These are phyloP conservation scores for Bombus turneri DNA, from an alignment of 1,140 invertebrate genomes.

Conservation along the genomic window DNA sequence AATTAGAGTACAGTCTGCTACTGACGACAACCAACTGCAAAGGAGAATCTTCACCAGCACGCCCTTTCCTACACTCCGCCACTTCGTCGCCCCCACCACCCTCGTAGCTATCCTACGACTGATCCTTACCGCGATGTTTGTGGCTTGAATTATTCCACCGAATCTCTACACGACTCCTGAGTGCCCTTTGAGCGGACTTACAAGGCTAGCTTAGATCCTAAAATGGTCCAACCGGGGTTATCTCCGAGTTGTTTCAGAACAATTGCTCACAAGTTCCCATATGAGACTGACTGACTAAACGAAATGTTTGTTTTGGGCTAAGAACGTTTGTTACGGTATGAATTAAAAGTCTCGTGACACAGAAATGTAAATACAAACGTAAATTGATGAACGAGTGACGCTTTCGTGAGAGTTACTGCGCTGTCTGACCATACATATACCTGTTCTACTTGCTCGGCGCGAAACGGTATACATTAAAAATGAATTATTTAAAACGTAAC, in stretches of 20 bases:
- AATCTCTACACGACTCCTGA: slow-evolving; percentile 43
- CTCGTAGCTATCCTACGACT: not conserved
- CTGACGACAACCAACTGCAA: slow-evolving; percentile 75
- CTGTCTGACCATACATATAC: not conserved
- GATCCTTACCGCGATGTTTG: slow-evolving; percentile 65
- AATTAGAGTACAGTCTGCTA: slow-evolving; percentile 78
- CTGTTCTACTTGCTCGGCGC: not conserved
- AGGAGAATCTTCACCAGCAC: slow-evolving; percentile 67
- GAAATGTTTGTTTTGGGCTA: not conserved
- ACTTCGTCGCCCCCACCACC: slow-evolving; percentile 23
- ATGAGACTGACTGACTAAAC: not conserved
- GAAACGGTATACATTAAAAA: not conserved
- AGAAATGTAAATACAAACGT: not conserved
- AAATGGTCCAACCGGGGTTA: not conserved
- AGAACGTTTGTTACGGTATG: no score
- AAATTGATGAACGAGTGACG: not conserved
- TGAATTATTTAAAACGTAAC: not conserved
- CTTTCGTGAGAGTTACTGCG: not conserved
- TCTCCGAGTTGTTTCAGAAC: not conserved
- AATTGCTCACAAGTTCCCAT: not conserved
- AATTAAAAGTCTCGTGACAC: not conserved
- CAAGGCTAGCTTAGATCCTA: not conserved
- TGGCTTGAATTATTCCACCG: slow-evolving; percentile 73
- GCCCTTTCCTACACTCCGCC: slow-evolving; percentile 23
- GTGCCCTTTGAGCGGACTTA: slow-evolving; percentile 37